phyloP scores from a whole-genome alignment of 2,113 vertebrate species.

The Hassar affinis region DNA sequence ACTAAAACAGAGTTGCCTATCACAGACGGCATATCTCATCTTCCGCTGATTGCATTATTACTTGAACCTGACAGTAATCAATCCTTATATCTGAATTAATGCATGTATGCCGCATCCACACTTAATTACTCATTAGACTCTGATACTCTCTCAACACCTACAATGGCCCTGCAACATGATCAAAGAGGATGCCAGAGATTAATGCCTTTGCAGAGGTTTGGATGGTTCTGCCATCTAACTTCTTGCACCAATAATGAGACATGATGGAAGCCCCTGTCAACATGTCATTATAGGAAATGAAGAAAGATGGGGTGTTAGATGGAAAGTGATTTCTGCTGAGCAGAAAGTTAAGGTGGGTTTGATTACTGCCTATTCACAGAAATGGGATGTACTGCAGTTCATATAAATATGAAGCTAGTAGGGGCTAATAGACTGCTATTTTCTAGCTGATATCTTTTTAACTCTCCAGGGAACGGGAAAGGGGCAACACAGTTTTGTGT shows the following conservation, averaged over 20 bases:
- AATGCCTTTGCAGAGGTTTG: slow-evolving; percentile 69
- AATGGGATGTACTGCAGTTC: slow-evolving; percentile 29
- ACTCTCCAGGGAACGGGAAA: background rate
- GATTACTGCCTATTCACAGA: slow-evolving; percentile 51
- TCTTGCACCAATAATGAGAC: slow-evolving; percentile 77
- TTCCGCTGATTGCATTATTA: slow-evolving; percentile 11
- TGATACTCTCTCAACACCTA: slow-evolving; percentile 49
- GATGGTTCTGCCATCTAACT: slow-evolving; percentile 71
- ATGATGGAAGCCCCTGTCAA: slow-evolving; percentile 78
- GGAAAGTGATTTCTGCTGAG: slow-evolving; percentile 73
- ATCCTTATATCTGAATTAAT: slow-evolving; percentile 37
- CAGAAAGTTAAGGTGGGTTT: slow-evolving; percentile 66
- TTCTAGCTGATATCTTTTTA: slow-evolving; percentile 27
- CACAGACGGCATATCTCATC: background rate
- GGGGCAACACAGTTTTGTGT: background rate
- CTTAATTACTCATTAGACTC: slow-evolving; percentile 63
- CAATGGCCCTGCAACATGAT: slow-evolving; percentile 54
- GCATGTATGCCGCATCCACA: slow-evolving; percentile 55
- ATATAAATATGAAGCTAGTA: slow-evolving; percentile 21
- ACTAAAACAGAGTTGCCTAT: background rate
- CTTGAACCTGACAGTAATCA: slow-evolving; percentile 25
- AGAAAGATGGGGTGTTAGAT: slow-evolving; percentile 72
- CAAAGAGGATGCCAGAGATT: slow-evolving; percentile 68
- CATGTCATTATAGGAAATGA: slow-evolving; percentile 70
- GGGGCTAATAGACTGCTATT: slow-evolving; percentile 14